Evolutionary conservation across 2,888 invertebrate species (phyloP), one percentile per base, ranked within the genome.

Genomic region (Nowickia ferox): DNA sequence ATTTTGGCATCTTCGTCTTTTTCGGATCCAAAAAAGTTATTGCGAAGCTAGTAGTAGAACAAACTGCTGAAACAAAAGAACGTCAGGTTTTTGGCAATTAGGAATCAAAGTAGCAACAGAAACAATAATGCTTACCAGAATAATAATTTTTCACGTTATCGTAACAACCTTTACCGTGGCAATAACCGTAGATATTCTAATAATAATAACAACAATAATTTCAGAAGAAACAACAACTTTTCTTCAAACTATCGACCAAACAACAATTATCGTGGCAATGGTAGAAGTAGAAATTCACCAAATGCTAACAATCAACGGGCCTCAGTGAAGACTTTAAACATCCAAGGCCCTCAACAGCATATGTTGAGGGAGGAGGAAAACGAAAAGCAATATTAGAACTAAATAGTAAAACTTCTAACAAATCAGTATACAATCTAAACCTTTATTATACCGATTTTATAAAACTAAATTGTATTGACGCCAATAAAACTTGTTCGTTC

Each of bases 1-100:
- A 71, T 71, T n/a, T 55, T 71, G 22, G 71, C 71, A 55, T 71
- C 57, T 1, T 57, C 55, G 1, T 5, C 42, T 10, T 75, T 75
- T 75, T 65, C 46, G 9, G 55, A 76, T 15, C 69, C 42, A 1
- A 69, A 69, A 22, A 69, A 1, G 42, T 69, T 1, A 22, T 55
- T 11, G 55, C 69, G 1, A 69, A 76, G 46, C 55, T 76, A 1
- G 42, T 76, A 15, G 55, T 71, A 1, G 57, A 71, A n/a, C 55
- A 71, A 44, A n/a, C 71, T 9, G 10, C 55, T 0, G 65, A 71
- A 30, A 44, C 22, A 1, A 44, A 76, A 44, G 65, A 76, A 46
- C 40, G 9, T 2, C 44, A 76, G 13, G 44, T n/a, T 53, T 42
- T 17, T 76, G 1, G 17, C 65, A 10, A 8, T 76, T 15, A 9